Evolutionary conservation across 64 coral and sea anemone genomes (phyloP).

Genomic region (Stylophora pistillata): DNA sequence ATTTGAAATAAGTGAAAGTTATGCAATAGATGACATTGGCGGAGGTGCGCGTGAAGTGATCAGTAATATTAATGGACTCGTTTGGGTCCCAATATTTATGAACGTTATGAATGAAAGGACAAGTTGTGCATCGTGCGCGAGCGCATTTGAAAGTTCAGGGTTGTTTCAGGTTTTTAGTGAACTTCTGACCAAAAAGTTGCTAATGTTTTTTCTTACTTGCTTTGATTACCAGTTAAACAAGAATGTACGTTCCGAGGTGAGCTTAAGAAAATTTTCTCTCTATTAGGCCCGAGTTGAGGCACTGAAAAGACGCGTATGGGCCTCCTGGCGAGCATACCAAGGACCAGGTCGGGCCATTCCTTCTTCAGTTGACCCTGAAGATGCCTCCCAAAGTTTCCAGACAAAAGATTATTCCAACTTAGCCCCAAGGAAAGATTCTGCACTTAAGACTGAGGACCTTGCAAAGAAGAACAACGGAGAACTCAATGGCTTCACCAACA

Average conservation of each 20-base stretch:
- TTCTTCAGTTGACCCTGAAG: not conserved
- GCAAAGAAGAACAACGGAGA: not conserved
- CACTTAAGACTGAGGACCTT: not conserved
- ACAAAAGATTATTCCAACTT: not conserved
- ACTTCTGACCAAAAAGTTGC: too few species aligned
- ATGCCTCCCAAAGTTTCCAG: not conserved
- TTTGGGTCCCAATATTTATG: too few species aligned
- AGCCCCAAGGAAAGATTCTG: not conserved
- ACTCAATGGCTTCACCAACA: not conserved
- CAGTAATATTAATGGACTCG: too few species aligned
- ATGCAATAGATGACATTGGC: too few species aligned
- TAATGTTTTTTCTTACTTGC: too few species aligned
- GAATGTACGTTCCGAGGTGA: not conserved
- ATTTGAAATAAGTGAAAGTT: too few species aligned
- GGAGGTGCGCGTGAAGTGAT: too few species aligned
- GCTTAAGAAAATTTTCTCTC: not conserved
- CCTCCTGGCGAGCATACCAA: slow-evolving; percentile 20
- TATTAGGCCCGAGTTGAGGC: slow-evolving; percentile 25
- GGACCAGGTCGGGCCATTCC: not conserved
- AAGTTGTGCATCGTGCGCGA: too few species aligned
- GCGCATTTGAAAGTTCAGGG: too few species aligned
- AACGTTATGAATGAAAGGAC: too few species aligned
- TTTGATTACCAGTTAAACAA: too few species aligned
- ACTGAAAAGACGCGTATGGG: slow-evolving; percentile 3
- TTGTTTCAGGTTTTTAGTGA: too few species aligned